Evolutionary conservation across 2,888 invertebrate genomes (phyloP).

Genomic region (Zaprionus bogoriensis): DNA sequence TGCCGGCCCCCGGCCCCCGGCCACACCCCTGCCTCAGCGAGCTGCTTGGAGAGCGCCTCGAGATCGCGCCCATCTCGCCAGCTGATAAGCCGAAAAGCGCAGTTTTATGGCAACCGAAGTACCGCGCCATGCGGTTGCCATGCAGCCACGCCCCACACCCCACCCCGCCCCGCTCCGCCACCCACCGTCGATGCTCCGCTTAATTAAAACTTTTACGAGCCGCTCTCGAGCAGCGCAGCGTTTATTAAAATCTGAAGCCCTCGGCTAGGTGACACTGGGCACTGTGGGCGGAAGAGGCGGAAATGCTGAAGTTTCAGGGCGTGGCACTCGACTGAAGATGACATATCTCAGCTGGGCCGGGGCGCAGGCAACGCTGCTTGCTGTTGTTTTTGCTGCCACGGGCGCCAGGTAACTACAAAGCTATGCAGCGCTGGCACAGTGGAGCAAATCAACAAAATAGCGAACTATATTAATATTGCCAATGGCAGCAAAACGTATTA

Average conservation of each 20-base stretch:
- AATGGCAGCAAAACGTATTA: neutral
- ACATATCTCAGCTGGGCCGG: slow-evolving; percentile 47
- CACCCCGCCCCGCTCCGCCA: too few species aligned
- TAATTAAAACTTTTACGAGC: slow-evolving; percentile 68
- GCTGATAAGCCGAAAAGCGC: slow-evolving; percentile 56
- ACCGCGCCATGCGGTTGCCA: slow-evolving; percentile 26
- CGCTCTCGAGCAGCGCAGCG: slow-evolving; percentile 46
- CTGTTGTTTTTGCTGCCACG: neutral
- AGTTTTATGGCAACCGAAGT: slow-evolving; percentile 52
- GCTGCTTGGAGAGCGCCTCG: slow-evolving; percentile 27
- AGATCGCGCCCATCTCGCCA: slow-evolving; percentile 11
- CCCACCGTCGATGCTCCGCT: slow-evolving; percentile 43
- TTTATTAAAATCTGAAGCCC: slow-evolving; percentile 71
- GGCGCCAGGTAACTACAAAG: slow-evolving; percentile 18
- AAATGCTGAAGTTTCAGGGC: slow-evolving; percentile 10
- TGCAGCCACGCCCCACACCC: too few species aligned
- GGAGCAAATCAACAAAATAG: neutral
- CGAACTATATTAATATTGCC: too few species aligned
- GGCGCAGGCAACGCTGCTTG: slow-evolving; percentile 1
- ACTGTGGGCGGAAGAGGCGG: neutral
- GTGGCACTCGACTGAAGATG: slow-evolving; percentile 34
- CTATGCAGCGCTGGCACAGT: slow-evolving; percentile 18
- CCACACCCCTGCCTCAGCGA: neutral
- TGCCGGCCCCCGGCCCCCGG: slow-evolving; percentile 15
- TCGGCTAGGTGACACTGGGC: slow-evolving; percentile 29